These are phyloP conservation scores for Drosophila anceps DNA, from an alignment of 2,888 invertebrate genomes.

Conservation along the genomic window DNA sequence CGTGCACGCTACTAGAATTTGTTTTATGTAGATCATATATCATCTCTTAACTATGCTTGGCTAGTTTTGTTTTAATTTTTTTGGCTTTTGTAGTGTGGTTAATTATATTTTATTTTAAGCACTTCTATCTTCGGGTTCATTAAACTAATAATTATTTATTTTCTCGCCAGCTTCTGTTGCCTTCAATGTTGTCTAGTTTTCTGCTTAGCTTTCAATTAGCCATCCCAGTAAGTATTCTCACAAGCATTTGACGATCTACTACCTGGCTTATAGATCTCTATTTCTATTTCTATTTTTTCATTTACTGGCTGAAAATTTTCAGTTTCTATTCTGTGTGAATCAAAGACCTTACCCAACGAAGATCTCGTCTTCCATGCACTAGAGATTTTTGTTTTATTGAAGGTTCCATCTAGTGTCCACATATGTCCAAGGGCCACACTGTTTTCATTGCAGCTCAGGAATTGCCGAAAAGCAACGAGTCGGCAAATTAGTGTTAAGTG, in stretches of 20 bases:
- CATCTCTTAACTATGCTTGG: slow-evolving; percentile 5
- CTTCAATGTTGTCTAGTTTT: background rate
- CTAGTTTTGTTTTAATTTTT: background rate
- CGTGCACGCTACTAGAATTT: slow-evolving; percentile 7
- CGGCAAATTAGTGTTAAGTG: slow-evolving; percentile 10
- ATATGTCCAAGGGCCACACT: background rate
- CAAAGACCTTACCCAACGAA: background rate
- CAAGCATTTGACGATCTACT: background rate
- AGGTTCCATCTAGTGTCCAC: background rate
- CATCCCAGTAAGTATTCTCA: background rate
- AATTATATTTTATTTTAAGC: background rate
- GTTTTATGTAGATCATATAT: background rate
- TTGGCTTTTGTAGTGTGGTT: background rate
- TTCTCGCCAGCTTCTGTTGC: background rate
- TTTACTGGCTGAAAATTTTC: background rate
- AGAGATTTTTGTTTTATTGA: background rate
- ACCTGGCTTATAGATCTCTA: background rate
- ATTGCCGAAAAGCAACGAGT: background rate
- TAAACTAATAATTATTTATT: slow-evolving; percentile 3
- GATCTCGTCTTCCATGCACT: background rate
- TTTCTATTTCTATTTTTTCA: background rate
- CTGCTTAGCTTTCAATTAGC: background rate
- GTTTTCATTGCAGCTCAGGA: slow-evolving; percentile 13
- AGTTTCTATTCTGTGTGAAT: background rate
- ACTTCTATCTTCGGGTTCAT: background rate